phyloP scores from a whole-genome alignment of 1,140 invertebrate genomes.

The Lepidurus arcticus region DNA sequence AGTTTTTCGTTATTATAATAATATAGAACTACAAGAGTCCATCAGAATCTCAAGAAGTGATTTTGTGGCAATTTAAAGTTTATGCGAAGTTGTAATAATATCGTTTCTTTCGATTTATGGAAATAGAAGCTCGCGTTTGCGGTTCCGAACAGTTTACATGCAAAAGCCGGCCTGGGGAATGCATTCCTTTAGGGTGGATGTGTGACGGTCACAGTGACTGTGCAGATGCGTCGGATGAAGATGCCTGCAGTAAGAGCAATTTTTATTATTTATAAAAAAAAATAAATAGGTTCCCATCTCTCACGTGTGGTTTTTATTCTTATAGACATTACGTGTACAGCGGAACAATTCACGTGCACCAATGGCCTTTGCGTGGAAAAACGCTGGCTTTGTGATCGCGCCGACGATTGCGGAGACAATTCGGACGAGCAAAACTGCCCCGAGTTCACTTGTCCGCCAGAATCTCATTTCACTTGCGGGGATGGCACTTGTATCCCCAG shows the following conservation, averaged over 20 bases:
- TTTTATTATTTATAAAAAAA: background rate
- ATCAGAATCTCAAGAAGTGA: background rate
- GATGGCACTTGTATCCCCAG: constrained; percentile 64
- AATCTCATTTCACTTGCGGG: constrained; percentile 63
- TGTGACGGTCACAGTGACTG: constrained; percentile 84
- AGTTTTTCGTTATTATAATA: background rate
- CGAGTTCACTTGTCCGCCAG: constrained; percentile 57
- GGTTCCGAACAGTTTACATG: constrained; percentile 80
- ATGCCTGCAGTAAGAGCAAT: constrained; percentile 74
- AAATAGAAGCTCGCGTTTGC: constrained; percentile 68
- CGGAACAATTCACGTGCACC: constrained; percentile 81
- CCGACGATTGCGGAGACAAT: constrained; percentile 68
- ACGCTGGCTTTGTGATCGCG: constrained; percentile 79
- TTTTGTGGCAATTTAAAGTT: background rate
- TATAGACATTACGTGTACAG: constrained; percentile 74
- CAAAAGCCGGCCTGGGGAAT: constrained; percentile 65
- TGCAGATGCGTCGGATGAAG: constrained; percentile 79
- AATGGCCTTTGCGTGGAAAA: constrained; percentile 83
- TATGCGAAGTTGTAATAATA: background rate
- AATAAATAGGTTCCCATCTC: background rate
- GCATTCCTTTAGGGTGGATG: constrained; percentile 83
- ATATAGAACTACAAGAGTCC: background rate
- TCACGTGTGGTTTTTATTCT: constrained; percentile 30
- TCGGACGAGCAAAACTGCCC: constrained; percentile 55
- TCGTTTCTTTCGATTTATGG: constrained; percentile 32